Percentiles rank a stretch among this genome's conserved stretches.
These are phyloP conservation scores for Ephydatia muelleri DNA, from an alignment of 37 sponge, comb jelly and placozoan species.

Conservation along the genomic window DNA sequence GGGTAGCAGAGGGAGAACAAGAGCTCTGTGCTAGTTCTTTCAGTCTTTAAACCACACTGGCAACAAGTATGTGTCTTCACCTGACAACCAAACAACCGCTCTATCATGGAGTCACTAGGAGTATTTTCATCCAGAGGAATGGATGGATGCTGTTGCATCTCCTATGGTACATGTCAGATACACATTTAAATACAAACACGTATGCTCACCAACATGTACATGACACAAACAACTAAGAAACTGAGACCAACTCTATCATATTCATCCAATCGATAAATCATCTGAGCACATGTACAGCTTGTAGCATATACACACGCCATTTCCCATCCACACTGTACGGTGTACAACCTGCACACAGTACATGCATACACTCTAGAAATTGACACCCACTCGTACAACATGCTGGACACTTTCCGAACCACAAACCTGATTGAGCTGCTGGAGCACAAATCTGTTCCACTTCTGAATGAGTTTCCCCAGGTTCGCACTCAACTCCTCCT, in stretches of 20 bases:
- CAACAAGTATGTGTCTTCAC: slow-evolving; percentile 62
- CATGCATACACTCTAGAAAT: not conserved
- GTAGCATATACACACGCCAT: too few species aligned
- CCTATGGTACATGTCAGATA: not conserved
- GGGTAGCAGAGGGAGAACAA: slow-evolving; percentile 75
- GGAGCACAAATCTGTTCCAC: slow-evolving; percentile 83
- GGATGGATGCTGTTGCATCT: not conserved
- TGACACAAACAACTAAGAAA: too few species aligned
- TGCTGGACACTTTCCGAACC: not conserved
- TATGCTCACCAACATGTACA: too few species aligned
- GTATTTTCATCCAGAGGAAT: not conserved
- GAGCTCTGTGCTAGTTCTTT: slow-evolving; percentile 53
- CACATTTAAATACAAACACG: too few species aligned
- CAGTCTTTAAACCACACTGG: slow-evolving; percentile 65
- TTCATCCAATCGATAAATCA: too few species aligned
- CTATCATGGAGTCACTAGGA: not conserved
- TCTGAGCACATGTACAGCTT: too few species aligned
- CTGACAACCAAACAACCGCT: slow-evolving; percentile 65
- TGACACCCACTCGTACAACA: too few species aligned
- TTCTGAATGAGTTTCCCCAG: slow-evolving; percentile 73
- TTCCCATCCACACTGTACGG: too few species aligned
- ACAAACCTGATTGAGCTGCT: slow-evolving; percentile 73
- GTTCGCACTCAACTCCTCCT: slow-evolving; percentile 61
- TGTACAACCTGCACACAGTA: not conserved
- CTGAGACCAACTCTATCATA: too few species aligned